phyloP scores from a whole-genome alignment of 2,113 vertebrate genomes.

The Proteles cristata region DNA sequence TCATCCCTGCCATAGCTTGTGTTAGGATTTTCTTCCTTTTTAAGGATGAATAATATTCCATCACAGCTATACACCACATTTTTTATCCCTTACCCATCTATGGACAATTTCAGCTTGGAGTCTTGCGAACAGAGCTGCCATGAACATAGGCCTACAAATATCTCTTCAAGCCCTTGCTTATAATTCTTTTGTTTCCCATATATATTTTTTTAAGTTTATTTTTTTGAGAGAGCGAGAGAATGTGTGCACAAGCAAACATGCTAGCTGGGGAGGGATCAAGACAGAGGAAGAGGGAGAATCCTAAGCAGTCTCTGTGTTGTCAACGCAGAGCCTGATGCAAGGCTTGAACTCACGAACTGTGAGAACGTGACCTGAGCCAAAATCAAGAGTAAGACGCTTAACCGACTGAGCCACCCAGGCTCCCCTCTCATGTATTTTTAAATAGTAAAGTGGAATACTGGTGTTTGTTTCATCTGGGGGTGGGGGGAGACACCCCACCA shows the following conservation, averaged over 20 bases:
- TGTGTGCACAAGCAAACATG: too few relatives aligned
- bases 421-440: not conserved
- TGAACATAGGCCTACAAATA: not conserved
- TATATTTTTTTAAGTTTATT: not conserved
- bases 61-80: not conserved
- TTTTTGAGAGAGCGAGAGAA: too few relatives aligned
- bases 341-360: too few relatives aligned
- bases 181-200: not conserved
- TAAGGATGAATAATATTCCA: not conserved
- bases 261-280: too few relatives aligned
- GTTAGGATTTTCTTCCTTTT: not conserved
- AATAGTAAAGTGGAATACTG: not conserved
- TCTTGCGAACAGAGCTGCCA: not conserved
- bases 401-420: too few relatives aligned
- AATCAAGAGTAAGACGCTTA: too few relatives aligned
- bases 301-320: too few relatives aligned
- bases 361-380: too few relatives aligned
- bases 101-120: not conserved
- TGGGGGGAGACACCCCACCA: fast-evolving
- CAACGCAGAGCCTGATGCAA: too few relatives aligned
- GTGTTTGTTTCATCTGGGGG: not conserved
- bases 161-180: not conserved
- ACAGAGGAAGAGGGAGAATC: too few relatives aligned
- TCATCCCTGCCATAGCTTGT: not conserved
- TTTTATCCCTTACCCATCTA: not conserved